Evolutionary conservation across 2,113 vertebrate genomes (phyloP), one percentile per base, ranked within the genome.

Genomic region (Mesocricetus auratus): DNA sequence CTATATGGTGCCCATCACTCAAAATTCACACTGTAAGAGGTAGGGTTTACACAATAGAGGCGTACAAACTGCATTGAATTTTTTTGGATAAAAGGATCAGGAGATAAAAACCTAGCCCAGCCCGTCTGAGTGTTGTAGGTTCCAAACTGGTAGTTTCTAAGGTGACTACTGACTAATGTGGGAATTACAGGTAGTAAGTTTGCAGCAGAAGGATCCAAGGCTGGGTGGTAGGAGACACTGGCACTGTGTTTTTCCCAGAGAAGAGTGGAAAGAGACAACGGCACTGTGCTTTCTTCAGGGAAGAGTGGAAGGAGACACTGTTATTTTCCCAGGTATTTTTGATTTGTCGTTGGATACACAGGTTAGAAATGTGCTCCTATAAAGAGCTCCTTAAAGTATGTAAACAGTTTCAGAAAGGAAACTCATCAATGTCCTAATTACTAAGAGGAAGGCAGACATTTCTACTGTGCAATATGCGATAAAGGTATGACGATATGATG

Each of bases 1-100:
- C n/a, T 99, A 99, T 98, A 99, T 99, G 96, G 99, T 99, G 98
- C 99, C 99, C 99, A 99, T 99, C 77, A 95, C 99, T 99, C 98
- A 95, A 69, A 47, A 36, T 45, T 4, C 17, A 36, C 26, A 4
- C 10, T 58, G 7, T 17, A 60, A 79, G 36, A 69, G 2, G 1
- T 9, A 60, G 86, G 10, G 42, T 42, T 16, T 60, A 1, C 8
- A 15, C 29, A 17, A n/a, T 31, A 3, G 31, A 78, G 79, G 24
- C 22, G 22, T 60, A 26, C 16, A 58, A 69, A 71, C 19, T 5
- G 9, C 60, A 64, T 62, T 60, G 11, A 5, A 29, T 11, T 73
- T 89, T 89, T 81, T 89, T 42, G 60, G 53, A n/a, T 50, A 26
- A 81, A 62, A 71, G 50, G 0, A 64, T 71, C 24, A 73, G 64